These are phyloP conservation scores for Habropoda laboriosa DNA, from an alignment of 1,140 invertebrate species.

Conservation along the genomic window DNA sequence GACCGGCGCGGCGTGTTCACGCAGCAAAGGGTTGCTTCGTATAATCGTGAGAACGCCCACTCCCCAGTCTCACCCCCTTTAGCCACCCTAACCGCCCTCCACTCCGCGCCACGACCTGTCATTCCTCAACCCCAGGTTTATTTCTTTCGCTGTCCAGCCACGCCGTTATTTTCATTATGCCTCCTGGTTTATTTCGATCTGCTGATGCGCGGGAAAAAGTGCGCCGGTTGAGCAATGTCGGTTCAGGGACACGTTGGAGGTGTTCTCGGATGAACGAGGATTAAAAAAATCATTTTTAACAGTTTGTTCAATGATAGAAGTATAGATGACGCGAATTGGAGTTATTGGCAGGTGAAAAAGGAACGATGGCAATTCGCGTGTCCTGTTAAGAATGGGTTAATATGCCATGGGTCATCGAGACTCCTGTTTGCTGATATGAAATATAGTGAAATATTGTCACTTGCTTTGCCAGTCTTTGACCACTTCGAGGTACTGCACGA, in stretches of 20 bases:
- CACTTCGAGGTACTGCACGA: too few species aligned
- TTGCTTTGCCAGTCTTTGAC: too few species aligned
- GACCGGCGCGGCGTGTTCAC: slow-evolving; percentile 55
- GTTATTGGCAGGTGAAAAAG: not conserved
- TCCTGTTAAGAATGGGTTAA: too few species aligned
- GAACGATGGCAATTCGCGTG: too few species aligned
- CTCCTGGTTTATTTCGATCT: slow-evolving; percentile 39
- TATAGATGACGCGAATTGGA: too few species aligned
- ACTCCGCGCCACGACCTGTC: not conserved
- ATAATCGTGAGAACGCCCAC: slow-evolving; percentile 66
- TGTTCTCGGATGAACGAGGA: not conserved
- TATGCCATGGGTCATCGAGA: too few species aligned
- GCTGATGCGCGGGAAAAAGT: not conserved
- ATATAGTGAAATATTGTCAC: too few species aligned
- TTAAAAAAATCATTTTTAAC: too few species aligned
- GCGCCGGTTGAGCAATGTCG: too few species aligned
- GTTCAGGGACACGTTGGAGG: not conserved
- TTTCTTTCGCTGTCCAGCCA: slow-evolving; percentile 46
- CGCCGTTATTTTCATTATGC: slow-evolving; percentile 50
- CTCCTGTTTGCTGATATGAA: too few species aligned
- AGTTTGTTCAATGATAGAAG: too few species aligned
- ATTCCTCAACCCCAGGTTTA: slow-evolving; percentile 9
- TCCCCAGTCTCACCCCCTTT: not conserved
- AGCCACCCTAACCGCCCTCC: not conserved
- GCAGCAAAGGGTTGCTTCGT: slow-evolving; percentile 68